A percentile compares a stretch with the other conserved stretches of the same genome.
Conservation (phyloP, 30 jellyfish, hydroid and myxozoan species). For the Pseudorhiza aurosa region DNA sequence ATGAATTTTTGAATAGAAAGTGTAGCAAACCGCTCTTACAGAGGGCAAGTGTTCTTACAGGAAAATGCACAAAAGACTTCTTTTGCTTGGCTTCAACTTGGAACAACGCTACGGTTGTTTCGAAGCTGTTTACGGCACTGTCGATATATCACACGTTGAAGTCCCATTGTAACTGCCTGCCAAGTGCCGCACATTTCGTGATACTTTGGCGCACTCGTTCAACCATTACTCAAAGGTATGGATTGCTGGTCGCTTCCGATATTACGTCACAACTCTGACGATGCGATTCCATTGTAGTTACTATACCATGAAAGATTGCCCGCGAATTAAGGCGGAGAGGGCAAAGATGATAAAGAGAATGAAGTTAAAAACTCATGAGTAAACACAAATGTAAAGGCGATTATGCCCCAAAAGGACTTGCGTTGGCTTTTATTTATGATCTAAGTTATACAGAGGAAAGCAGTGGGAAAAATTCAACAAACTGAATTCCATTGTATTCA, state of each 20-base stretch:
- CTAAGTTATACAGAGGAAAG: conserved; percentile 56
- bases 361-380: conserved; percentile 55
- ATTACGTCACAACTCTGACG: conserved; percentile 35
- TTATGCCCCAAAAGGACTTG: conserved; percentile 60
- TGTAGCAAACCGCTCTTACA: not conserved
- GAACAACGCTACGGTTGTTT: no score
- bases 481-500: conserved; percentile 64
- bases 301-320: conserved; percentile 47
- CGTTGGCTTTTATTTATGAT: conserved; percentile 57
- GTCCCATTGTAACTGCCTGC: conserved; percentile 11
- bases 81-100: no score
- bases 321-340: conserved; percentile 46
- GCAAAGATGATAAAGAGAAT: conserved; percentile 21
- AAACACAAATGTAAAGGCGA: conserved; percentile 62
- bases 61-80: not conserved
- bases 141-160: not conserved
- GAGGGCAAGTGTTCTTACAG: not conserved
- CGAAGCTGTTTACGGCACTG: no score
- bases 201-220: conserved; percentile 13
- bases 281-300: conserved; percentile 16
- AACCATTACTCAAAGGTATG: conserved; percentile 11
- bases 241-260: conserved; percentile 39
- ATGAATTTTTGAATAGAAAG: not conserved
- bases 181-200: conserved; percentile 8
- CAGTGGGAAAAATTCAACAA: conserved; percentile 54